Evolutionary conservation across 2,113 vertebrate species (phyloP).

Genomic region (Cyanoderma ruficeps): DNA sequence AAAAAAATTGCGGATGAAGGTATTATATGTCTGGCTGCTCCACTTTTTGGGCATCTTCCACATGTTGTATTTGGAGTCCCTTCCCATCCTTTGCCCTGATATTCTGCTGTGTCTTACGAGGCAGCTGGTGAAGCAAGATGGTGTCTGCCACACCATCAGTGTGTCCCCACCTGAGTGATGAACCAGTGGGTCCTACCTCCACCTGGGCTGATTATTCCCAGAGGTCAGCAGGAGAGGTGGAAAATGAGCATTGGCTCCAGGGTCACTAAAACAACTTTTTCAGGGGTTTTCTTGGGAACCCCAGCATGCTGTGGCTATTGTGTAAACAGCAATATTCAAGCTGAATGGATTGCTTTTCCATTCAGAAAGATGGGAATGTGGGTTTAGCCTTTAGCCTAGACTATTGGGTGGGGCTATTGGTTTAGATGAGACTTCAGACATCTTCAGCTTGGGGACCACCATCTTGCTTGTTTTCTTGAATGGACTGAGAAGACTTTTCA

Average conservation of each 20-base stretch:
- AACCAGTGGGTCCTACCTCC: not conserved
- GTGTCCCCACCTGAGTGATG: not conserved
- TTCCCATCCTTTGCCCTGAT: not conserved
- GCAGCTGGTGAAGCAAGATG: not conserved
- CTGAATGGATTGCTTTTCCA: not conserved
- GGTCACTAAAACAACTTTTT: not conserved
- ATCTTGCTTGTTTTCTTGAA: not conserved
- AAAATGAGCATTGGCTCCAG: not conserved
- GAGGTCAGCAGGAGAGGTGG: not conserved
- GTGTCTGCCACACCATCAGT: not conserved
- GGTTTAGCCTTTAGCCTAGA: not conserved
- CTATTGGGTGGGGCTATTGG: not conserved
- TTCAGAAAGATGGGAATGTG: not conserved
- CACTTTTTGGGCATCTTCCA: not conserved
- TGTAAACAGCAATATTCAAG: not conserved
- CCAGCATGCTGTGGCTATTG: not conserved
- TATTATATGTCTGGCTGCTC: not conserved
- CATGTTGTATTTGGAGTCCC: fast-evolving
- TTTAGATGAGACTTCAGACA: not conserved
- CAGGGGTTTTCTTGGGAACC: not conserved
- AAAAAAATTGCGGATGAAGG: not conserved
- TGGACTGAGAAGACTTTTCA: not conserved
- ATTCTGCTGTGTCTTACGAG: not conserved
- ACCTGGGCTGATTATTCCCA: not conserved
- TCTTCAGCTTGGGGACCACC: not conserved